Evolutionary conservation across 1,140 invertebrate species (phyloP), one percentile per base, ranked within the genome.

Genomic region (Heliconius eleuchia): DNA sequence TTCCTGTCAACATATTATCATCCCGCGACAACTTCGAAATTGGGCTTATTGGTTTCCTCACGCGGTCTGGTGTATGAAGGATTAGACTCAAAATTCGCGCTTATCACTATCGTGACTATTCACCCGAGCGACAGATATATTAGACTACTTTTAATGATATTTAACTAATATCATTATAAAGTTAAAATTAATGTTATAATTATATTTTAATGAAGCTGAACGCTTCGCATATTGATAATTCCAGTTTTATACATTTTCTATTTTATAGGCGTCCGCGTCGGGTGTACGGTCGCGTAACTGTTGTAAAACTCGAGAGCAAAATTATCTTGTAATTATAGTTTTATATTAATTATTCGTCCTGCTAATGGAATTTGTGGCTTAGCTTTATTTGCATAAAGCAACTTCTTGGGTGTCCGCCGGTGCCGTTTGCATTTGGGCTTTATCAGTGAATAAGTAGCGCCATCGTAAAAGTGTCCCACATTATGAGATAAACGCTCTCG

Each of bases 391-490:
- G 84, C 86, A 91, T 92, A 92, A 91, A 92, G 90, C 87, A 81
- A 82, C 89, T 87, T 92, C 86, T 91, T 88, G 89, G 87, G 85
- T 87, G 89, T 89, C 82, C 86, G 82, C 71, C 39, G 52, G 70
- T 72, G 77, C 80, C 84, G 82, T 84, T 84, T 86, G 84, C 80
- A 77, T 86, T 86, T 84, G 83, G 85, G 81, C 83, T 88, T 93
- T 94, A 94, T 94, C 92, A 88, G 89, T 87, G 81, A 90, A 86
- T 88, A 90, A 89, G 92, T 89, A 93, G 91, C 88, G 89, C 89
- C 91, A 89, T 94, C 92, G 92, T 92, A 92, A 94, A 94, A 91
- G 91, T 93, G 92, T 92, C 92, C 92, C 90, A 93, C 91, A 93
- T 93, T 93, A 91, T 87, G 90, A 92, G 92, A 93, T 93, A 94